These are phyloP conservation scores for Catajapyx aquilonaris DNA, from an alignment of 1,140 invertebrate species.

Conservation along the genomic window DNA sequence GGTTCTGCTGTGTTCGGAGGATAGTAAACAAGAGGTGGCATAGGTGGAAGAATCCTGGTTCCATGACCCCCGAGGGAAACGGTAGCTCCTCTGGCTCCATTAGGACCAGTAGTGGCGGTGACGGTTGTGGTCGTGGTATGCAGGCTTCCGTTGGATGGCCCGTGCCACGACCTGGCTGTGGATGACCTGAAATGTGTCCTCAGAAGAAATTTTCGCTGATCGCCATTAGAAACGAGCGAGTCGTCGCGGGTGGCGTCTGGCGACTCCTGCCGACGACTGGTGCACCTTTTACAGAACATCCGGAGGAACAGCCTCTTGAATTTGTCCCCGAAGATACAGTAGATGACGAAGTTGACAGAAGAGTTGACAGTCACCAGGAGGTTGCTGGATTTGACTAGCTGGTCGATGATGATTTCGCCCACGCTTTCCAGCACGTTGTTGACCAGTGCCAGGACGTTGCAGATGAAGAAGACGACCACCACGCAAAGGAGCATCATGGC, in stretches of 20 bases:
- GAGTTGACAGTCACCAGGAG: constrained; percentile 91
- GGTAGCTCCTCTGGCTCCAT: too few species aligned
- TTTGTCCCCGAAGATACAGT: constrained; percentile 91
- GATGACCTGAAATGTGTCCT: constrained; percentile 17
- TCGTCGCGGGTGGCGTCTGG: constrained; percentile 55
- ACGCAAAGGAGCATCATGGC: constrained; percentile 87
- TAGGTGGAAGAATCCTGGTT: too few species aligned
- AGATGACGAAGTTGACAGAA: constrained; percentile 91
- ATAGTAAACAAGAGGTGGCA: too few species aligned
- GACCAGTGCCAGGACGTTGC: constrained; percentile 74
- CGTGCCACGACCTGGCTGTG: not conserved
- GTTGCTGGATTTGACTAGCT: constrained; percentile 68
- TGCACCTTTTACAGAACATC: constrained; percentile 49
- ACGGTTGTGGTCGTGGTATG: too few species aligned
- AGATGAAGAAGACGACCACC: constrained; percentile 83
- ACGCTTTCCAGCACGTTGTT: constrained; percentile 71
- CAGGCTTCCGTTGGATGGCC: not conserved
- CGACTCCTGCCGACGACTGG: constrained; percentile 29
- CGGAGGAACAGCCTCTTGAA: constrained; percentile 76
- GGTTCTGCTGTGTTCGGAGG: too few species aligned
- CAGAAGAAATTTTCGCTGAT: constrained; percentile 34
- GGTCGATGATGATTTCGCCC: constrained; percentile 38
- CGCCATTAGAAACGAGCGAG: constrained; percentile 50
- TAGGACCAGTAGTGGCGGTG: too few species aligned
- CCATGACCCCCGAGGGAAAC: too few species aligned